A percentile compares a stretch with the other conserved stretches of the same genome.
phyloP scores from a whole-genome alignment of 2,113 vertebrate genomes.

The Potamarius usumacintae region DNA sequence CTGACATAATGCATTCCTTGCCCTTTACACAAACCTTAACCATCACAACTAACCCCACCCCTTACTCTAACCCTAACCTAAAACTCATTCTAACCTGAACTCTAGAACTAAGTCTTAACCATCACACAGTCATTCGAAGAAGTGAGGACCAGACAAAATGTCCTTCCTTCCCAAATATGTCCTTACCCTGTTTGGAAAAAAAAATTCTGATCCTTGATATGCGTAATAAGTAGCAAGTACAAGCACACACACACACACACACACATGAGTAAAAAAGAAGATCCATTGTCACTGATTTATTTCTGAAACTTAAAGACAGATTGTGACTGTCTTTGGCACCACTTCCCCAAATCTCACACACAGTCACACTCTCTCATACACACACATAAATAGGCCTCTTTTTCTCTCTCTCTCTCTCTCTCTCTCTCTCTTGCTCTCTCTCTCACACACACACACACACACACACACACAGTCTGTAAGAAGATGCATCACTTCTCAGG shows the following conservation, averaged over 20 bases:
- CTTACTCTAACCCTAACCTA: too few species aligned
- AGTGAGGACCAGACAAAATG: too few species aligned
- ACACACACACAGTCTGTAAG: conserved; percentile 15
- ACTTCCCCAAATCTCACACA: conserved; percentile 8
- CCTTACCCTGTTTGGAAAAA: too few species aligned
- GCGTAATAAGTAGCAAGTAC: too few species aligned
- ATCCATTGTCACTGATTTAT: conserved; percentile 15
- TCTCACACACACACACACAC: conserved; percentile 32
- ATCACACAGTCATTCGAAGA: too few species aligned
- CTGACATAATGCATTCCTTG: too few species aligned
- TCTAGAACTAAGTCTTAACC: too few species aligned
- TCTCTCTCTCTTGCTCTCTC: not conserved
- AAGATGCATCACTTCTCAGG: conserved; percentile 10
- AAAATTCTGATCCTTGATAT: too few species aligned
- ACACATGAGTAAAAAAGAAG: not conserved
- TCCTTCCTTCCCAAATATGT: too few species aligned
- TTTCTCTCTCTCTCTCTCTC: not conserved
- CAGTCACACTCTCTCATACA: not conserved
- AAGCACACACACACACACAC: not conserved
- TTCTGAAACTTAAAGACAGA: conserved; percentile 7
- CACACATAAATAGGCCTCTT: not conserved
- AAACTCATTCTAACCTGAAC: too few species aligned
- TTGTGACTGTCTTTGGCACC: conserved; percentile 4
- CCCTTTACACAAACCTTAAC: too few species aligned
- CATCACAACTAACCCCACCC: too few species aligned